Percentiles rank a stretch among this genome's conserved stretches.
Conservation (phyloP, 2,113 vertebrate species). For the Danio rerio region DNA sequence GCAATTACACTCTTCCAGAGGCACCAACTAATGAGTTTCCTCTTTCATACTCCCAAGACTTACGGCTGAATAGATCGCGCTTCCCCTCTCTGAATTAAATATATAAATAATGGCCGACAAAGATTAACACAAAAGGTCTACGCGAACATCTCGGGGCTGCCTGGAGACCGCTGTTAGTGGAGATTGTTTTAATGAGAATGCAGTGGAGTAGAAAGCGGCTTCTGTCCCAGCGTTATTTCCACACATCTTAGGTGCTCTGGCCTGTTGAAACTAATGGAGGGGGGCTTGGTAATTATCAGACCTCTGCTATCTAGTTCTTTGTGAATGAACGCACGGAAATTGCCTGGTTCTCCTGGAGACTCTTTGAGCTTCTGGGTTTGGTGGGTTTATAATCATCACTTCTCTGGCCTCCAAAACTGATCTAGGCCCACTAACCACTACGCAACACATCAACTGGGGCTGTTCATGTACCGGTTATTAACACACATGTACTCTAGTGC, state of each 20-base stretch:
- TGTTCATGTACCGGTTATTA: background rate
- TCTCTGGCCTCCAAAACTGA: background rate
- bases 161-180: conserved; percentile 41
- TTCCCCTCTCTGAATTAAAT: conserved; percentile 40
- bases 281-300: conserved; percentile 30
- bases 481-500: background rate
- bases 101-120: conserved; percentile 49
- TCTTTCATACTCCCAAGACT: conserved; percentile 50
- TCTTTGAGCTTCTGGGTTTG: conserved; percentile 5
- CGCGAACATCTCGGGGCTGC: conserved; percentile 21
- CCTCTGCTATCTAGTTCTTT: background rate
- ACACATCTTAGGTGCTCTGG: conserved; percentile 1
- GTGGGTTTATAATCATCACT: background rate
- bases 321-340: background rate
- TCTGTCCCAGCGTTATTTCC: conserved; percentile 37
- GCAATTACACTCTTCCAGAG: conserved; percentile 55
- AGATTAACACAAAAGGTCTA: conserved; percentile 52
- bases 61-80: conserved; percentile 49
- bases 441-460: background rate
- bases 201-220: conserved; percentile 53
- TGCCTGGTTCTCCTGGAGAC: background rate
- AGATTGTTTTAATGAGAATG: conserved; percentile 58
- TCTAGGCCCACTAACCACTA: background rate
- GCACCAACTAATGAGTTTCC: conserved; percentile 58
- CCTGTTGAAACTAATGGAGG: conserved; percentile 12